These are phyloP conservation scores for Plemyria rubiginata DNA, from an alignment of 2,888 invertebrate species.

Conservation along the genomic window DNA sequence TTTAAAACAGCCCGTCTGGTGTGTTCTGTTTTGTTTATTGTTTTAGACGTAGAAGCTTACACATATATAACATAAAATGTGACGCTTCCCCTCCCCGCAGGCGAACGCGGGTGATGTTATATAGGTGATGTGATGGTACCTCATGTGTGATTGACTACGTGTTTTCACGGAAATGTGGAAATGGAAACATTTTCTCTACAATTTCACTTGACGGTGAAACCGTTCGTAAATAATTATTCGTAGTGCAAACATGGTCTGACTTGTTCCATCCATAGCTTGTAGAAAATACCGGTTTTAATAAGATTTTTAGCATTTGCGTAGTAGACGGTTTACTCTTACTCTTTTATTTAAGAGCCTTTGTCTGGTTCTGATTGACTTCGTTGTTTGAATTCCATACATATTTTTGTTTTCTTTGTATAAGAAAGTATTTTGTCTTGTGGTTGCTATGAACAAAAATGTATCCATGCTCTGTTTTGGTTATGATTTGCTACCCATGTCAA, in stretches of 20 bases:
- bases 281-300: slow-evolving; percentile 29
- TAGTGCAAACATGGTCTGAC: slow-evolving; percentile 26
- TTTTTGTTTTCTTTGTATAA: background rate
- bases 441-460: background rate
- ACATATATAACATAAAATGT: too few relatives aligned
- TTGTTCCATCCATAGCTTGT: slow-evolving; percentile 20
- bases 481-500: background rate
- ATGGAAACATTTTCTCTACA: slow-evolving; percentile 36
- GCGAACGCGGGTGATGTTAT: too few relatives aligned
- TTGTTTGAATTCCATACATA: slow-evolving; percentile 21
- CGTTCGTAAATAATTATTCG: slow-evolving; percentile 22
- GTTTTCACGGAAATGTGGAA: slow-evolving; percentile 24
- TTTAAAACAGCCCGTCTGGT: too few relatives aligned
- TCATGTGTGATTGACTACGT: slow-evolving; percentile 15
- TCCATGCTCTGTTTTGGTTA: background rate
- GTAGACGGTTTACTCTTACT: slow-evolving; percentile 38
- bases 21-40: too few relatives aligned
- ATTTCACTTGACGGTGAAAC: slow-evolving; percentile 39
- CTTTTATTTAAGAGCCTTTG: slow-evolving; percentile 27
- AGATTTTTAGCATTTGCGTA: slow-evolving; percentile 42
- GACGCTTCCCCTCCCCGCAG: too few relatives aligned
- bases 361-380: slow-evolving; percentile 28
- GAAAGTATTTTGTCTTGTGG: background rate
- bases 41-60: too few relatives aligned
- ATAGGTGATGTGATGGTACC: too few relatives aligned